phyloP scores from a whole-genome alignment of 2,888 invertebrate genomes.

The Melieria crassipennis region DNA sequence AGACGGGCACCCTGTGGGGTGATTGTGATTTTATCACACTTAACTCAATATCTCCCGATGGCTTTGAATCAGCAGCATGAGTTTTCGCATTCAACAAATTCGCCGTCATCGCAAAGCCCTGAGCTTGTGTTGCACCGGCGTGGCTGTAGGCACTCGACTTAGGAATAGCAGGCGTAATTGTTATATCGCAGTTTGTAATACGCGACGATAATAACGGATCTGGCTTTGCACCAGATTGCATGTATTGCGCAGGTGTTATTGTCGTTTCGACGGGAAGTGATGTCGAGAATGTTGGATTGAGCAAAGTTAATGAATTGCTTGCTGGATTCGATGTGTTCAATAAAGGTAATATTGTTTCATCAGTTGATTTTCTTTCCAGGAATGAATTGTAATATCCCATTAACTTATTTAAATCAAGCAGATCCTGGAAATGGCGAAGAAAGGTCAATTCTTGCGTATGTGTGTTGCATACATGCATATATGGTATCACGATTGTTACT shows the following conservation, averaged over 20 bases:
- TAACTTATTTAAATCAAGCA: no score
- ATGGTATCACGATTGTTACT: no score
- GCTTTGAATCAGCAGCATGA: background rate
- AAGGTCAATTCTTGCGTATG: no score
- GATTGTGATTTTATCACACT: background rate
- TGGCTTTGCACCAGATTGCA: background rate
- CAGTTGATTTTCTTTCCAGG: no score
- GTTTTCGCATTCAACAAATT: background rate
- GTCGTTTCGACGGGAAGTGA: conserved; percentile 40
- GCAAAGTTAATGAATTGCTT: background rate
- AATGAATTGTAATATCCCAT: no score
- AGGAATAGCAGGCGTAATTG: conserved; percentile 21
- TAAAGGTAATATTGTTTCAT: no score
- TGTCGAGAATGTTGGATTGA: conserved; percentile 16
- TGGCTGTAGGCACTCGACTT: background rate
- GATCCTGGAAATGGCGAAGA: no score
- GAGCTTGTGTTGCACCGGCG: background rate
- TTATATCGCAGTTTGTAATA: conserved; percentile 26
- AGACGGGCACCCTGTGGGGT: no score
- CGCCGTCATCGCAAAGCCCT: conserved; percentile 6
- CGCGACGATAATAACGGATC: background rate
- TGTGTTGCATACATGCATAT: no score
- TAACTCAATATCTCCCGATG: background rate
- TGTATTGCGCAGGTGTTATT: conserved; percentile 26
- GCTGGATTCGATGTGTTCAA: no score